Evolutionary conservation across 1,140 invertebrate genomes (phyloP).

Genomic region (Saccostrea cuccullata): DNA sequence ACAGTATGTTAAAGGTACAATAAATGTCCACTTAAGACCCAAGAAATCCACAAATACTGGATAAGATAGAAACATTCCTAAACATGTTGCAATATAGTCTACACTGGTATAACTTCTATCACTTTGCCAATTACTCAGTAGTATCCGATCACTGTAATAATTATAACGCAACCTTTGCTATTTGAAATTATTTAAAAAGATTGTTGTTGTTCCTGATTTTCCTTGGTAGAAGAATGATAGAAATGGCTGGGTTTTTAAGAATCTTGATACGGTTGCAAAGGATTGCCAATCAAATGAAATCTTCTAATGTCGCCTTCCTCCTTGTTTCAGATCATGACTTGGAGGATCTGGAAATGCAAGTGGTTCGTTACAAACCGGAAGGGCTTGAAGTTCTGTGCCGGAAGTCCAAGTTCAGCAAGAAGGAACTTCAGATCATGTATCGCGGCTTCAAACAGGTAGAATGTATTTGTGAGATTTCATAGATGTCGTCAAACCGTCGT

Average conservation of each 20-base stretch:
- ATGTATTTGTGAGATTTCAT: constrained; percentile 28
- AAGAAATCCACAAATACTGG: no score
- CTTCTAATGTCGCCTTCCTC: background rate
- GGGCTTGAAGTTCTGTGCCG: constrained; percentile 94
- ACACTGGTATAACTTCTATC: no score
- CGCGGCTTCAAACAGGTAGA: constrained; percentile 97
- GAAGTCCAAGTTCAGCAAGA: constrained; percentile 95
- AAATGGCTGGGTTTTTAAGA: background rate
- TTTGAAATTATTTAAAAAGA: no score
- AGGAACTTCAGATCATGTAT: constrained; percentile 98
- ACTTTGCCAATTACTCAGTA: no score
- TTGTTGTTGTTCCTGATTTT: no score
- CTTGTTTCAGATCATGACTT: constrained; percentile 75
- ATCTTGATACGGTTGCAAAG: background rate
- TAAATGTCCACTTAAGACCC: no score
- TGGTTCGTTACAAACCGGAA: constrained; percentile 83
- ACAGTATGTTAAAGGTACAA: no score
- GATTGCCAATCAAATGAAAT: background rate
- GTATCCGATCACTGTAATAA: no score
- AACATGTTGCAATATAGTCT: no score
- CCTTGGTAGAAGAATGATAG: no score
- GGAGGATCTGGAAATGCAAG: constrained; percentile 78
- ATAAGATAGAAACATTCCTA: no score
- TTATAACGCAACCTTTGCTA: no score
- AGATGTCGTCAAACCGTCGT: constrained; percentile 28